Percentiles rank a stretch among this genome's conserved stretches.
Evolutionary conservation across 2,888 invertebrate species (phyloP).

Genomic region (Ormyrus nitidulus): DNA sequence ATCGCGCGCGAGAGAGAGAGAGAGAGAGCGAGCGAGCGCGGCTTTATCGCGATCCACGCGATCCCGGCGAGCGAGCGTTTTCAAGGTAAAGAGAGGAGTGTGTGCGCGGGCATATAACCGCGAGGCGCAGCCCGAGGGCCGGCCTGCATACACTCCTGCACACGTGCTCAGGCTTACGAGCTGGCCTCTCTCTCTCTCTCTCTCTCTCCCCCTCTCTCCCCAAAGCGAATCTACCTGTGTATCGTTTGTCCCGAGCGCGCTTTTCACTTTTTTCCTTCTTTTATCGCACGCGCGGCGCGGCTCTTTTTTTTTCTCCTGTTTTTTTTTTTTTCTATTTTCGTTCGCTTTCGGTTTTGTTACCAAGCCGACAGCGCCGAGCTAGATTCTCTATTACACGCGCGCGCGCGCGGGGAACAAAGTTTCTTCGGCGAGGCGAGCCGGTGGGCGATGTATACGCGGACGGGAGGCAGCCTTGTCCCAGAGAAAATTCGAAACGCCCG

Average conservation of each 20-base stretch:
- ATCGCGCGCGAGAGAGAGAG: constrained; percentile 32
- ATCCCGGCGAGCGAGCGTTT: constrained; percentile 38
- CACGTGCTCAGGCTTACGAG: not conserved
- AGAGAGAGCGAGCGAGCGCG: not conserved
- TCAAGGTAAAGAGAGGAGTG: constrained; percentile 50
- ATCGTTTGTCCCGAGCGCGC: not conserved
- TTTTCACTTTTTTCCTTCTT: not conserved
- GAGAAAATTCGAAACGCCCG: too few species aligned
- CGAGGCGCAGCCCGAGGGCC: constrained; percentile 8
- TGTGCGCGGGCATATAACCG: not conserved
- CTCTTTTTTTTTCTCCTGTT: not conserved
- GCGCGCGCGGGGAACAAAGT: too few species aligned
- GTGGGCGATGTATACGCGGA: too few species aligned
- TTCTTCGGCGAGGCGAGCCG: too few species aligned
- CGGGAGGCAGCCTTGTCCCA: too few species aligned
- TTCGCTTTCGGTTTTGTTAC: not conserved
- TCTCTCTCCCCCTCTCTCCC: not conserved
- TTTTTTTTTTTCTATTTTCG: not conserved
- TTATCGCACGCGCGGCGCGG: not conserved
- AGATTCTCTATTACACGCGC: too few species aligned
- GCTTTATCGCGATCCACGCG: constrained; percentile 56
- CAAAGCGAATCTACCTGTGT: not conserved
- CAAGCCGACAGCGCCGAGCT: not conserved
- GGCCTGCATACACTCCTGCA: not conserved
- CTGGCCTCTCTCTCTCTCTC: too few species aligned